Conservation (phyloP, 2,888 invertebrate genomes). For the Harmothoe impar region DNA sequence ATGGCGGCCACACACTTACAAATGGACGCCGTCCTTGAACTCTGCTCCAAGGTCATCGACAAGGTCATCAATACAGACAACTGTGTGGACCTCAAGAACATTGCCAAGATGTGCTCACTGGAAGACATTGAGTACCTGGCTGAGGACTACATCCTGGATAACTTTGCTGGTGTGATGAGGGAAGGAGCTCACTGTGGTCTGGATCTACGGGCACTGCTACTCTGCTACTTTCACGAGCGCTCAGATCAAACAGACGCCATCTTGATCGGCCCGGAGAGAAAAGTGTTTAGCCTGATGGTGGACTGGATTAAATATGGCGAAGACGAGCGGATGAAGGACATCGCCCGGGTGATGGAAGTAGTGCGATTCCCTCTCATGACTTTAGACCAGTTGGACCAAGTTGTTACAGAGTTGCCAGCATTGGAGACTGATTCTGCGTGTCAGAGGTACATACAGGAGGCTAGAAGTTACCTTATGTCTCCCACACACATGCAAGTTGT, state of each 20-base stretch:
- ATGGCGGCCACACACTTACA: slow-evolving; percentile 41
- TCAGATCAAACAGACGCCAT: slow-evolving; percentile 42
- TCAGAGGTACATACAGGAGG: slow-evolving; percentile 24
- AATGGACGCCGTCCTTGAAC: slow-evolving; percentile 41
- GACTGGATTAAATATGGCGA: slow-evolving; percentile 54
- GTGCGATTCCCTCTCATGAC: slow-evolving; percentile 50
- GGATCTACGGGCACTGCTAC: slow-evolving; percentile 30
- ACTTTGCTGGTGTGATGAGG: slow-evolving; percentile 38
- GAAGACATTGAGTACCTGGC: slow-evolving; percentile 37
- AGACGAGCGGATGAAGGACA: slow-evolving; percentile 24
- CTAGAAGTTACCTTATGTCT: neutral
- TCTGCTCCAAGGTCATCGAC: neutral
- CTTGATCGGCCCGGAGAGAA: slow-evolving; percentile 36
- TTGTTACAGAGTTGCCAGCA: neutral
- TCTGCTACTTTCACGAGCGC: slow-evolving; percentile 39
- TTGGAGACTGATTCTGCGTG: neutral
- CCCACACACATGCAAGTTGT: slow-evolving; percentile 3
- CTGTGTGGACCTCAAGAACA: slow-evolving; percentile 52
- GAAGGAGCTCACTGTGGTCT: slow-evolving; percentile 34
- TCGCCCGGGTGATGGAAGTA: slow-evolving; percentile 42
- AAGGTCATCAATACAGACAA: slow-evolving; percentile 32
- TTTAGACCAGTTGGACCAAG: neutral
- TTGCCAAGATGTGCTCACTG: slow-evolving; percentile 48
- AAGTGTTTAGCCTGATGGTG: slow-evolving; percentile 20
- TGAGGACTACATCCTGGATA: slow-evolving; percentile 51